phyloP scores from a whole-genome alignment of 2,113 vertebrate genomes.

The Eptesicus fuscus region DNA sequence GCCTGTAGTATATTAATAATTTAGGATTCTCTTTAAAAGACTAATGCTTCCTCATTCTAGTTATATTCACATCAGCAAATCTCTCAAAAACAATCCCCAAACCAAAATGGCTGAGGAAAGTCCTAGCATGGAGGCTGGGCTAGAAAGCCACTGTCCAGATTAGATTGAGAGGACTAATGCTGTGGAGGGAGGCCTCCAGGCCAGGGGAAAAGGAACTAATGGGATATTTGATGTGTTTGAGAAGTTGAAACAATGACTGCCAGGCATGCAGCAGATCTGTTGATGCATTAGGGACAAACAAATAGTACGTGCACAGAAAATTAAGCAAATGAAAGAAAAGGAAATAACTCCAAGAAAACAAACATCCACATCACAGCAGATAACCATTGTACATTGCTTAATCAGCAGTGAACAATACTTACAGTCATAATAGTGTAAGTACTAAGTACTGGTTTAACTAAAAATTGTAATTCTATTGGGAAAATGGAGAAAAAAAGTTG shows the following conservation, averaged over 20 bases:
- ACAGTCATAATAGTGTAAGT: background rate
- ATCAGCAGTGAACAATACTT: slow-evolving; percentile 16
- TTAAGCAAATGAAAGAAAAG: slow-evolving; percentile 31
- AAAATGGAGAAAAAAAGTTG: background rate
- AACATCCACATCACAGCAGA: background rate
- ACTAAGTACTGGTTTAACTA: background rate
- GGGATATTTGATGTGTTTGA: background rate
- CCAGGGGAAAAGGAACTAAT: background rate
- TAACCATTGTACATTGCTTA: background rate
- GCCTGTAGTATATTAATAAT: slow-evolving; percentile 21
- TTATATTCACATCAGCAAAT: slow-evolving; percentile 20
- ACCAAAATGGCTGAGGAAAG: background rate
- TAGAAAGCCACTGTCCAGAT: background rate
- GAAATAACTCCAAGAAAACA: slow-evolving; percentile 34
- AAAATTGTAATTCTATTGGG: slow-evolving; percentile 5
- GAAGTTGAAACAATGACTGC: background rate
- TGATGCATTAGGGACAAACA: background rate
- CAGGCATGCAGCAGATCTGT: background rate
- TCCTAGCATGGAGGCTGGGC: background rate
- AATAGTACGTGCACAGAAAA: background rate
- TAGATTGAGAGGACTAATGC: background rate
- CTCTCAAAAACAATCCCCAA: slow-evolving; percentile 25
- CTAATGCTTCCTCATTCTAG: slow-evolving; percentile 14
- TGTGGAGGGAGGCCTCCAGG: background rate
- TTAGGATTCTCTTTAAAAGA: slow-evolving; percentile 48